These are phyloP conservation scores for Neodiprion lecontei DNA, from an alignment of 1,140 invertebrate genomes.

Conservation along the genomic window DNA sequence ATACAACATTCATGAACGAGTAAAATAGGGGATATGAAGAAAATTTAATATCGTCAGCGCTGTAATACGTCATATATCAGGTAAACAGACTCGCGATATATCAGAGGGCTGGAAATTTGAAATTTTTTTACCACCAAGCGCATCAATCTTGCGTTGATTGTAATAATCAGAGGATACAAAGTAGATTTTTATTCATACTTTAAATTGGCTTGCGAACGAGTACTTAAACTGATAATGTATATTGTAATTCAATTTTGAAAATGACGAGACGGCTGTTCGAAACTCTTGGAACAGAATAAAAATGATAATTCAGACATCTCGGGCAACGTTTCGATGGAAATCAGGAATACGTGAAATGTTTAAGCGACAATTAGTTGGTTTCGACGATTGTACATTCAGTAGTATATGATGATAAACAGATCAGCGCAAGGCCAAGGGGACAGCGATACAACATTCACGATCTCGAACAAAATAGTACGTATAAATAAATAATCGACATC, in stretches of 20 bases:
- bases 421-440: neutral
- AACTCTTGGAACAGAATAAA: neutral
- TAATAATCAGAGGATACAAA: neutral
- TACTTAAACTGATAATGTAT: too few relatives aligned
- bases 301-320: neutral
- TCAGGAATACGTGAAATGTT: neutral
- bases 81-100: neutral
- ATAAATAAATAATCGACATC: too few relatives aligned
- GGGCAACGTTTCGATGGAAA: neutral
- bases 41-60: neutral
- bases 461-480: too few relatives aligned
- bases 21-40: neutral
- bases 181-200: neutral
- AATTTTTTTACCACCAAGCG: neutral
- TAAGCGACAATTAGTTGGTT: neutral
- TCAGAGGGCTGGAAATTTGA: neutral
- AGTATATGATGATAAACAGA: neutral
- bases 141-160: neutral
- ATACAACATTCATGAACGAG: neutral
- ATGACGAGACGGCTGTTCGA: neutral
- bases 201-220: neutral
- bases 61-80: neutral
- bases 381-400: neutral
- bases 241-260: too few relatives aligned
- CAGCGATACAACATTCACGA: neutral